Base-by-base conservation (phyloP, 2,113 vertebrate species). In the Lamprotornis superbus region DNA sequence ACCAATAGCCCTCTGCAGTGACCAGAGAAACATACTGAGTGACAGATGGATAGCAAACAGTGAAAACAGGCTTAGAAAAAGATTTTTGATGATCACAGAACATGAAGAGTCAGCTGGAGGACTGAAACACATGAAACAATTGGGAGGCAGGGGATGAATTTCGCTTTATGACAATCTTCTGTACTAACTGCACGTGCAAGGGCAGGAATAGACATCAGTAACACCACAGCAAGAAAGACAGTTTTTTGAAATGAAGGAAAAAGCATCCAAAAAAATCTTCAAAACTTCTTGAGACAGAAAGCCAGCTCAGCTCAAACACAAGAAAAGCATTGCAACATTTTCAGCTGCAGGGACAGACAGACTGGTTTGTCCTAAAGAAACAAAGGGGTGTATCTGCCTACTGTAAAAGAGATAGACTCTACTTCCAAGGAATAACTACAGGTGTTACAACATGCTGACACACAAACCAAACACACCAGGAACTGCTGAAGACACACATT, bases 81-180 rank as follows among this genome's bases (percentile, higher is more conserved):
- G 7, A 74, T 55, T 57, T 44, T 44, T 20, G 22, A 35, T 42
- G 7, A 65, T 22, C 31, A 57, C 0, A 31, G 42, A 73, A 55
- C 8, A 69, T 25, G 33, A 39, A 39, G 16, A 57, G 17, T 7
- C n/a, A 69, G 6, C 0, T 60, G 49, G 18, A 84, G 12, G 22
- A 68, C 24, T 57, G 12, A 59, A 52, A n/a, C 7, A 37, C 10
- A 15, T 13, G 17, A 79, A 84, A 50, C 4, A 70, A 83, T 0
- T 2, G 1, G 7, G 6, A 49, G 4, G 14, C 1, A 15, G 22
- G 5, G 7, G 3, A 37, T 9, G 7, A 83, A 67, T 44, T 92
- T 6, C 5, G 0, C 24, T 70, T 47, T 33, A 16, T 10, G 6
- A 60, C 22, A 37, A 9, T 60, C 35, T 70, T 59, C 42, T 37